Evolutionary conservation across 2,113 vertebrate species (phyloP).

Genomic region (Chloropsis hardwickii): DNA sequence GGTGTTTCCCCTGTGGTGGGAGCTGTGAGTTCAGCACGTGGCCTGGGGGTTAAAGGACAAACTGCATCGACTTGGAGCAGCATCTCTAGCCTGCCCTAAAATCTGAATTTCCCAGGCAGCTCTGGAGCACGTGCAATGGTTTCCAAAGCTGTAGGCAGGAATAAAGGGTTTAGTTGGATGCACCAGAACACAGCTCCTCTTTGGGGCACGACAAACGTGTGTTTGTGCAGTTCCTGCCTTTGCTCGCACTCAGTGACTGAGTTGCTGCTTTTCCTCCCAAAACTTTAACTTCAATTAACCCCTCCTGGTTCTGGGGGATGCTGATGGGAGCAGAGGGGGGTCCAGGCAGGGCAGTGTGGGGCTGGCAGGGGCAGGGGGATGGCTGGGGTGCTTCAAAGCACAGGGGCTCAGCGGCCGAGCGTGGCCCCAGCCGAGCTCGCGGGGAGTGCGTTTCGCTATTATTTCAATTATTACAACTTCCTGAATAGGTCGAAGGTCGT

Average conservation of each 20-base stretch:
- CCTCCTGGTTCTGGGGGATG: not conserved
- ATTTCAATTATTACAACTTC: conserved; percentile 84
- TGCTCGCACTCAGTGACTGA: not conserved
- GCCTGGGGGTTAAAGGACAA: not conserved
- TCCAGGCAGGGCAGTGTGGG: not conserved
- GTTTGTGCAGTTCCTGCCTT: not conserved
- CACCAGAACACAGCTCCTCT: not conserved
- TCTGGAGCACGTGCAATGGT: accelerated
- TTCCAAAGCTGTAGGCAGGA: not conserved
- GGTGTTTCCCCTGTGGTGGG: not conserved
- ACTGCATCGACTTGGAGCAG: accelerated
- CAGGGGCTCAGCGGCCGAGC: not conserved
- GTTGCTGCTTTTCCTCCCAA: not conserved
- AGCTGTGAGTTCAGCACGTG: not conserved
- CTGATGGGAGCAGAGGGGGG: not conserved
- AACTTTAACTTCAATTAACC: not conserved
- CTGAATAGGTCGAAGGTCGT: conserved; percentile 77
- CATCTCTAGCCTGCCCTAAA: not conserved
- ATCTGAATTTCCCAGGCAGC: not conserved
- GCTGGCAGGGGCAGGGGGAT: not conserved
- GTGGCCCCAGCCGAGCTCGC: conserved; percentile 40
- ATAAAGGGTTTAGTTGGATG: not conserved
- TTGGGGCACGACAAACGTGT: not conserved
- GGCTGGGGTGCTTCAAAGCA: conserved; percentile 52
- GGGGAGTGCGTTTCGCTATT: conserved; percentile 72